phyloP scores from a whole-genome alignment of 1,140 invertebrate genomes.

The Drosophila punjabiensis region DNA sequence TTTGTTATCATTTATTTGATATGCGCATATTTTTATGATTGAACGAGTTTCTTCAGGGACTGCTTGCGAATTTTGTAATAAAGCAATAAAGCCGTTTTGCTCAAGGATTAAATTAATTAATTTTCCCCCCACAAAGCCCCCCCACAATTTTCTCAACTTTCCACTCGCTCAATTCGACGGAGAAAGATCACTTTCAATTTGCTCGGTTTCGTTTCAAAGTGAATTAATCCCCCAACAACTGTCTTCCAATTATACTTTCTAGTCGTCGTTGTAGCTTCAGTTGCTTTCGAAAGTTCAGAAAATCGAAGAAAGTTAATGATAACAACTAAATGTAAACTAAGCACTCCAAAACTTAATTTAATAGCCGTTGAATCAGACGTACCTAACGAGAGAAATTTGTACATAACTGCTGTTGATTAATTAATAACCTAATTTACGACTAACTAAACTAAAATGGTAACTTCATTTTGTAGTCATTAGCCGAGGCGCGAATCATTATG shows the following conservation, averaged over 20 bases:
- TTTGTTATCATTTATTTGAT: constrained; percentile 79
- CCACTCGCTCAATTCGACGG: constrained; percentile 9
- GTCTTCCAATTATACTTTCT: constrained; percentile 81
- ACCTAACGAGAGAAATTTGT: constrained; percentile 68
- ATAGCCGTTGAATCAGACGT: constrained; percentile 74
- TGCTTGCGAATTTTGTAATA: constrained; percentile 78
- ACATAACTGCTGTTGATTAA: constrained; percentile 82
- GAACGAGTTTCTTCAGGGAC: constrained; percentile 75
- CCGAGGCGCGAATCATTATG: constrained; percentile 61
- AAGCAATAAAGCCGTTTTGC: constrained; percentile 80
- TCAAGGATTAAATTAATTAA: constrained; percentile 48
- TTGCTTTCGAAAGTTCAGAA: constrained; percentile 37
- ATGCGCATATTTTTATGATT: constrained; percentile 73
- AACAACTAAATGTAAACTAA: constrained; percentile 42
- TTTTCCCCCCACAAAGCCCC: neutral
- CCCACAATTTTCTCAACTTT: neutral
- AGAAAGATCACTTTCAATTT: constrained; percentile 3
- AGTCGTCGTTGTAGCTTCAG: constrained; percentile 57
- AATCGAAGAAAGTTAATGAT: constrained; percentile 3
- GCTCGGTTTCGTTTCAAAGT: constrained; percentile 31
- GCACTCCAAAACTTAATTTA: constrained; percentile 43
- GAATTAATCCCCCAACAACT: constrained; percentile 73
- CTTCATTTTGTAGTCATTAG: constrained; percentile 75
- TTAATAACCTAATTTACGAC: constrained; percentile 71
- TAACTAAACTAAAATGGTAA: constrained; percentile 45